phyloP scores from a whole-genome alignment of 35 echinoderm and acorn worm species.

The Strongylocentrotus purpuratus region DNA sequence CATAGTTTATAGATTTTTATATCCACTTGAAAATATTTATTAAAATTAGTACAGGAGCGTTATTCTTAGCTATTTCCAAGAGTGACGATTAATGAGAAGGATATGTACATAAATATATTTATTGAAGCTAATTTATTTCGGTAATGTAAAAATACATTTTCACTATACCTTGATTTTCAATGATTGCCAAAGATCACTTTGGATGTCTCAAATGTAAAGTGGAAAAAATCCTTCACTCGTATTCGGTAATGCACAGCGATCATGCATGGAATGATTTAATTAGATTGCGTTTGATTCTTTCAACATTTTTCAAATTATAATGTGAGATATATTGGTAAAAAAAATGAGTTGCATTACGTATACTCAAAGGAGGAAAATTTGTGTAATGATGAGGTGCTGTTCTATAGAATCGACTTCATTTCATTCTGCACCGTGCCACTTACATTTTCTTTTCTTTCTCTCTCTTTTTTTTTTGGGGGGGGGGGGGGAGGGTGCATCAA shows the following conservation, averaged over 20 bases:
- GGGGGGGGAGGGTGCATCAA: too few relatives aligned
- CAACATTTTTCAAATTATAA: neutral
- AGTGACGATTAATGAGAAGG: neutral
- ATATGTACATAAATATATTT: neutral
- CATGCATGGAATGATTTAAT: neutral
- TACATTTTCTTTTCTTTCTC: too few relatives aligned
- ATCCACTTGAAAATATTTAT: too few relatives aligned
- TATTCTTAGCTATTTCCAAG: too few relatives aligned
- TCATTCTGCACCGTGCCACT: too few relatives aligned
- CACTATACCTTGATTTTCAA: neutral
- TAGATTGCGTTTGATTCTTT: neutral
- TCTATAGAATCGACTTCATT: too few relatives aligned
- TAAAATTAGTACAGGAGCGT: too few relatives aligned
- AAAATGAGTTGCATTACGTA: neutral
- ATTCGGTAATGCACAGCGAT: neutral
- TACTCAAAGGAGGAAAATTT: neutral
- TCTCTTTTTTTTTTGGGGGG: too few relatives aligned
- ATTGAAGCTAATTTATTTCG: neutral
- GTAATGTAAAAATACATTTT: neutral
- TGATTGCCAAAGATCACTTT: neutral
- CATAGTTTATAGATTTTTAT: too few relatives aligned
- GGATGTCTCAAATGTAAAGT: too few relatives aligned
- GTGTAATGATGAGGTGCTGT: neutral
- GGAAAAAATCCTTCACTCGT: too few relatives aligned
- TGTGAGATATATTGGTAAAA: neutral